These are phyloP conservation scores for Orussus abietinus DNA, from an alignment of 1,140 invertebrate genomes.

Conservation along the genomic window DNA sequence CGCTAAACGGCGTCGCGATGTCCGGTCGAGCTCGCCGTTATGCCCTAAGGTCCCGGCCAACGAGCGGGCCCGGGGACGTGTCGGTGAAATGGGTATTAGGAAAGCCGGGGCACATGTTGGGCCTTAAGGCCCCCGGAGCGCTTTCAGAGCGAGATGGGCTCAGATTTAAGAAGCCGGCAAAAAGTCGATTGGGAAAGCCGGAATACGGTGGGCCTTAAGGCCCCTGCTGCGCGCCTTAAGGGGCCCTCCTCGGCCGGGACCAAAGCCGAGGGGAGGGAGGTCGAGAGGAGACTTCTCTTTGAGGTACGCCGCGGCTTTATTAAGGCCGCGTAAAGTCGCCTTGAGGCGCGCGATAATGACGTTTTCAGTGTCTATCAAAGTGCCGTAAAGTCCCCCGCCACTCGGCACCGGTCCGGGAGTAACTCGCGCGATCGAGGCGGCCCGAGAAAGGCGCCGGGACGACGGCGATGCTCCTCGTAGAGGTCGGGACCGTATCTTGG, in stretches of 20 bases:
- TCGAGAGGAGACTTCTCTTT: too few species aligned
- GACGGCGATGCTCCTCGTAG: too few species aligned
- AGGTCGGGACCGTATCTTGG: too few species aligned
- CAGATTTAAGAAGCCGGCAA: too few species aligned
- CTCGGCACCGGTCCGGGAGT: too few species aligned
- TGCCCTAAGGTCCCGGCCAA: conserved; percentile 38
- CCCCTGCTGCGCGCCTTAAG: too few species aligned
- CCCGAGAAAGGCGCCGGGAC: too few species aligned
- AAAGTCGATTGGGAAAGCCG: too few species aligned
- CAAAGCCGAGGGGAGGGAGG: too few species aligned
- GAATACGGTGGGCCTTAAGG: neutral
- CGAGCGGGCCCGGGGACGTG: too few species aligned
- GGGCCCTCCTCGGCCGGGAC: too few species aligned
- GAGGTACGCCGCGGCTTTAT: conserved; percentile 15
- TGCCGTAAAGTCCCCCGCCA: conserved; percentile 29
- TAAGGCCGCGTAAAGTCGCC: conserved; percentile 19
- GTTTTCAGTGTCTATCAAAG: conserved; percentile 31
- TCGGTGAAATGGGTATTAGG: neutral
- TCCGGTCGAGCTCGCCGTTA: conserved; percentile 36
- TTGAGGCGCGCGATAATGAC: conserved; percentile 20
- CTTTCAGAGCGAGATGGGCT: neutral
- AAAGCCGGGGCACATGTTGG: neutral
- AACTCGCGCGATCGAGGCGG: too few species aligned
- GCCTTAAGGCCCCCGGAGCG: neutral
- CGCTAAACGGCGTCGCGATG: neutral